Conservation (phyloP, 2,113 vertebrate species). For the Xenotilapia flavipinnis region DNA sequence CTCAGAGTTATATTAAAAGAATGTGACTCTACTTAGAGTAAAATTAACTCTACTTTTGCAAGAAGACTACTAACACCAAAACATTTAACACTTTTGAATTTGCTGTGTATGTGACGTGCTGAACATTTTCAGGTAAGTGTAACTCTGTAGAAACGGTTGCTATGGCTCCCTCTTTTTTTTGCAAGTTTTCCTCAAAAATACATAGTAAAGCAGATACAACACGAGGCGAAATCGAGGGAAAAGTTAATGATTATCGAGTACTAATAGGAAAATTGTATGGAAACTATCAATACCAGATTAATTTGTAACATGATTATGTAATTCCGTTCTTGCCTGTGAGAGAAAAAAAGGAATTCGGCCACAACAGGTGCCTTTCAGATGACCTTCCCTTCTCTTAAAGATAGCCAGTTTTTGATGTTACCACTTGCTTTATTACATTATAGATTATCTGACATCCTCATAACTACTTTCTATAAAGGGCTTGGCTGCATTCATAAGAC, state of each 20-base stretch:
- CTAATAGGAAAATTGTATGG: not conserved
- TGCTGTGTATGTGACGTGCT: not conserved
- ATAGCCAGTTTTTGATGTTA: not conserved
- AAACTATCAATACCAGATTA: not conserved
- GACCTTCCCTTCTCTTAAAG: not conserved
- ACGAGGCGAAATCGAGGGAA: fast-evolving
- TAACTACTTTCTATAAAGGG: not conserved
- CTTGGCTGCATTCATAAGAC: fast-evolving
- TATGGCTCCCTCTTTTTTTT: not conserved
- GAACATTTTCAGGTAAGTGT: not conserved
- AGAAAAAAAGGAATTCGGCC: not conserved
- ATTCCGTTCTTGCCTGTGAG: not conserved
- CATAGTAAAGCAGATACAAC: not conserved
- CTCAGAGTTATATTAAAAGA: no score
- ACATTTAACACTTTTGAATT: no score
- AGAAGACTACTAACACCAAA: no score
- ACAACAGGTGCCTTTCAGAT: not conserved
- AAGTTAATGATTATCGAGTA: not conserved
- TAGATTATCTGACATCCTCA: not conserved
- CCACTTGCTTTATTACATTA: not conserved
- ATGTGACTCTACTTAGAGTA: no score
- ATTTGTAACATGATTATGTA: not conserved
- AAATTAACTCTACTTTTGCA: no score
- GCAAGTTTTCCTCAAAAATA: not conserved
- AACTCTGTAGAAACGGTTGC: not conserved